phyloP scores from a whole-genome alignment of 2,113 vertebrate genomes.

The Oxyura jamaicensis region DNA sequence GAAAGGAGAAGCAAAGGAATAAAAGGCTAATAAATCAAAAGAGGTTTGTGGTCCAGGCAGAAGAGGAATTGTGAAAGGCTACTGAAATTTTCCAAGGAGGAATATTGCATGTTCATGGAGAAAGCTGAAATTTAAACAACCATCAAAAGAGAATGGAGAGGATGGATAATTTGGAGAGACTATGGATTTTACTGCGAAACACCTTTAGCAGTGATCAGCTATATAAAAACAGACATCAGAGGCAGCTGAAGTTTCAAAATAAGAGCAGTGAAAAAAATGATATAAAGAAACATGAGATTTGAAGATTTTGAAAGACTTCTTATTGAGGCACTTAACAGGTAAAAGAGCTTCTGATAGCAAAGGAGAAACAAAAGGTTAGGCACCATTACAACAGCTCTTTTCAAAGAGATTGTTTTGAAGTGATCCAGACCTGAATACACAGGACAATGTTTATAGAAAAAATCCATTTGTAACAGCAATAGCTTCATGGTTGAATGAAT shows the following conservation, averaged over 20 bases:
- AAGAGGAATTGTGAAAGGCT: neutral
- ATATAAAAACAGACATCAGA: neutral
- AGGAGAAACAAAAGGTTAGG: constrained; percentile 1
- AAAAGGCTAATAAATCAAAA: neutral
- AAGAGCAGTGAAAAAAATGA: too few species aligned
- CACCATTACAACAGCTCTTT: neutral
- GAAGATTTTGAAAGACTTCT: neutral
- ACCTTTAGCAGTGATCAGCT: neutral
- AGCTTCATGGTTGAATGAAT: neutral
- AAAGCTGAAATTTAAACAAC: neutral
- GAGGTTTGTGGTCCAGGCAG: neutral
- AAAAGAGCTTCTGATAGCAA: neutral
- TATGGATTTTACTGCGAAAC: accelerated
- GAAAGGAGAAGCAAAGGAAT: neutral
- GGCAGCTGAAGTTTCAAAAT: neutral
- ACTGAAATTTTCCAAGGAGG: neutral
- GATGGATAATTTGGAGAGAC: neutral
- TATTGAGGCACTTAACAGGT: neutral
- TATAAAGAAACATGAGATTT: neutral
- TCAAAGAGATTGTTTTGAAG: neutral
- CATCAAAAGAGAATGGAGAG: neutral
- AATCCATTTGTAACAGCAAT: neutral
- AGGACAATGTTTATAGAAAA: neutral
- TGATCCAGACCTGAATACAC: neutral
- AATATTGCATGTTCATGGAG: accelerated